Evolutionary conservation across 2,888 invertebrate genomes (phyloP).

Genomic region (Drosophila stalkeri): DNA sequence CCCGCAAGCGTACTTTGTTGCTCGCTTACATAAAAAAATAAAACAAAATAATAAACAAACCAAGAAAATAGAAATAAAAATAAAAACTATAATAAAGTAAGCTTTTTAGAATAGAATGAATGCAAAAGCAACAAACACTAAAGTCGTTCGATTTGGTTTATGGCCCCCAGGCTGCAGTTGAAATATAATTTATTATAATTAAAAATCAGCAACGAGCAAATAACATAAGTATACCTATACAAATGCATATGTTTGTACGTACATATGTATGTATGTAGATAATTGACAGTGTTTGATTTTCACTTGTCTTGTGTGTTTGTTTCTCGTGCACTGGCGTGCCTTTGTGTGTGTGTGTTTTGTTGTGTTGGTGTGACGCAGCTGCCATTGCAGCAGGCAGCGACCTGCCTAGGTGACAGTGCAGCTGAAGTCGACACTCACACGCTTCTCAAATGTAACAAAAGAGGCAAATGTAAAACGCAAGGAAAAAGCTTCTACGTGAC

Average conservation of each 20-base stretch:
- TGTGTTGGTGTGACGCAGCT: slow-evolving; percentile 44
- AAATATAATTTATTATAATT: slow-evolving; percentile 72
- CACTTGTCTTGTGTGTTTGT: slow-evolving; percentile 54
- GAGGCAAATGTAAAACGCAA: slow-evolving; percentile 39
- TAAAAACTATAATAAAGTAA: slow-evolving; percentile 28
- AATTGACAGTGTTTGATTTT: slow-evolving; percentile 59
- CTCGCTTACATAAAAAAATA: slow-evolving; percentile 49
- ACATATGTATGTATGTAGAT: slow-evolving; percentile 33
- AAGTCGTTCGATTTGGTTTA: slow-evolving; percentile 53
- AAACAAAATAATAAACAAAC: not conserved
- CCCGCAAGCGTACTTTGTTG: slow-evolving; percentile 26
- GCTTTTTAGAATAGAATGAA: slow-evolving; percentile 31
- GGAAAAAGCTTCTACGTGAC: slow-evolving; percentile 70
- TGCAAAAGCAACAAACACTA: slow-evolving; percentile 49
- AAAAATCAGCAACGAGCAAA: slow-evolving; percentile 49
- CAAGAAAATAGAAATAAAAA: not conserved
- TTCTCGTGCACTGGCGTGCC: slow-evolving; percentile 36
- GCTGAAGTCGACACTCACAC: slow-evolving; percentile 20
- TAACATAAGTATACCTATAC: slow-evolving; percentile 44
- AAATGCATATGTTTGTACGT: slow-evolving; percentile 17
- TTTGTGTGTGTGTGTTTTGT: slow-evolving; percentile 22
- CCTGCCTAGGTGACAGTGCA: slow-evolving; percentile 45
- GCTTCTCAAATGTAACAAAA: slow-evolving; percentile 45
- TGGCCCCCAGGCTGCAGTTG: slow-evolving; percentile 40
- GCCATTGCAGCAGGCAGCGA: slow-evolving; percentile 41